Evolutionary conservation across 1,140 invertebrate genomes (phyloP), one percentile per base, ranked within the genome.

Genomic region (Drosophila sp.): DNA sequence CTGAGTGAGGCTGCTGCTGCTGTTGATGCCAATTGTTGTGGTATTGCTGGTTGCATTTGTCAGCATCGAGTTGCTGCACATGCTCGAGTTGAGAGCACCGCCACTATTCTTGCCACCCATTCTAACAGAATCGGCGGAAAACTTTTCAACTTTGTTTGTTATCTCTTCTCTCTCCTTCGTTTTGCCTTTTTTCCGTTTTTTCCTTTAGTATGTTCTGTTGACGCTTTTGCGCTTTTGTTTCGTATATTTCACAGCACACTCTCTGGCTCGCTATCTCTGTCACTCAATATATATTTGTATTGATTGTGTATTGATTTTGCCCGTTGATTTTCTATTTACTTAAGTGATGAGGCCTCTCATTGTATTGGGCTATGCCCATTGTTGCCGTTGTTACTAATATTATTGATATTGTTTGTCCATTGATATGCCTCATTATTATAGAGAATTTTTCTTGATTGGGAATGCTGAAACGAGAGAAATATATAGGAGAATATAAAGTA

Each of bases 1-100:
- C 27, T 90, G 79, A 35, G 76, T 90, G 27, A 83, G 72, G 54
- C 77, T 90, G 67, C 80, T 90, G 71, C 78, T 83, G 38, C 61
- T 76, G 5, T 75, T 90, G 71, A 76, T 80, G 40, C 60, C 76
- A 4, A 60, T 76, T 41, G 80, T 70, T 50, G 44, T 50, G 44
- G 44, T 50, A 8, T 50, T 50, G 44, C 25, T n/a, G 41, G 82
- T 80, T 70, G 93, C 77, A 91, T 92, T 90, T 90, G 90, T 91
- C 90, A 93, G 79, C 92, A 90, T 74, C 79, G 91, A 90, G 60
- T 92, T 92, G 73, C 81, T 92, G 73, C 81, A 92, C 60, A 92
- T 83, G 41, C 90, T 92, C 10, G 91, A 91, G 72, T 92, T 92
- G n/a, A 91, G 73, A 54, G 84, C 91, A 0, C 83, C 60, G 61